These are phyloP conservation scores for Heliconius sara DNA, from an alignment of 2,888 invertebrate genomes.

Conservation along the genomic window DNA sequence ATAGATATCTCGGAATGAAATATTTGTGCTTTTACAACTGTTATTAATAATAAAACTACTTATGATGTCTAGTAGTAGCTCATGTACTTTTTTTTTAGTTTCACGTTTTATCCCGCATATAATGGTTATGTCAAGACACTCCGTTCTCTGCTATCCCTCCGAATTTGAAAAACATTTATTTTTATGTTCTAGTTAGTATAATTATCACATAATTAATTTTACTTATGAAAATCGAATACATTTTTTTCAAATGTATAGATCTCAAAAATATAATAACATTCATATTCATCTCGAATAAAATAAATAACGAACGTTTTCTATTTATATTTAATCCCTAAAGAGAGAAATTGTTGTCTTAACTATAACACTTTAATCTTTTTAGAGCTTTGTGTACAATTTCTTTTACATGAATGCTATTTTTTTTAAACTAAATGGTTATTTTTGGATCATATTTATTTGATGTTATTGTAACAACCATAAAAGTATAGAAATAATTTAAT, in stretches of 20 bases:
- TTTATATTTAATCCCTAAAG: not conserved
- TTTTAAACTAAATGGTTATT: not conserved
- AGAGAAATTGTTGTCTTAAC: not conserved
- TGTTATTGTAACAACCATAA: not conserved
- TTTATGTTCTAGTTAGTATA: too few species aligned
- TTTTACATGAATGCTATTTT: constrained; percentile 8
- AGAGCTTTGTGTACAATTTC: constrained; percentile 8
- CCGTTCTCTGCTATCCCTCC: not conserved
- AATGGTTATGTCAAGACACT: not conserved
- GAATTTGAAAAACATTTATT: not conserved
- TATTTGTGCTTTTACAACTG: not conserved
- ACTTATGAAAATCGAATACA: not conserved
- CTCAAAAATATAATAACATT: not conserved
- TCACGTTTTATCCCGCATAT: not conserved
- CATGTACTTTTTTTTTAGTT: not conserved
- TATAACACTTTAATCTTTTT: constrained; percentile 13
- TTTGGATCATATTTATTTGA: not conserved
- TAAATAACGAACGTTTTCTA: not conserved
- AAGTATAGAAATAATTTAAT: not conserved
- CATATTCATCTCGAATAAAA: not conserved
- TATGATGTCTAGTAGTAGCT: not conserved
- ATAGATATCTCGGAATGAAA: not conserved
- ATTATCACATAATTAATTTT: not conserved
- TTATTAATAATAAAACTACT: not conserved
- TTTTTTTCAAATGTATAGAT: not conserved